These are phyloP conservation scores for Peromyscus maniculatus DNA, from an alignment of 2,113 vertebrate species.

Conservation along the genomic window DNA sequence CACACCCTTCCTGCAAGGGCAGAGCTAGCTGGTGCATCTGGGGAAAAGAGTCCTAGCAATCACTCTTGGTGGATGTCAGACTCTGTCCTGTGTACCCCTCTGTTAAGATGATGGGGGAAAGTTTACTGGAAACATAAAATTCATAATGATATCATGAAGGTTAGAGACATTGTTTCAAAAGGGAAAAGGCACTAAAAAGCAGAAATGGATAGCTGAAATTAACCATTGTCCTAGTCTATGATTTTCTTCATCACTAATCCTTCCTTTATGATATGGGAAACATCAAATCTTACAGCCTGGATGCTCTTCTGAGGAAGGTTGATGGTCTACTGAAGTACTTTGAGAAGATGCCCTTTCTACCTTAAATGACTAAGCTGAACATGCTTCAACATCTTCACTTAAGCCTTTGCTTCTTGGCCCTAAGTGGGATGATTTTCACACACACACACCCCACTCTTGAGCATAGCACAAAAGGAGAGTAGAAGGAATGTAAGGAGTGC, in stretches of 20 bases:
- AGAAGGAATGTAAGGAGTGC: background rate
- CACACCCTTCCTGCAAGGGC: background rate
- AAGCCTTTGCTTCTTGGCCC: background rate
- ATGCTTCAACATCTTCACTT: slow-evolving; percentile 13
- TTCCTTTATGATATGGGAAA: background rate
- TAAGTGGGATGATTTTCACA: background rate
- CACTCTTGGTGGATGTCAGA: background rate
- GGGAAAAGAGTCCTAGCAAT: background rate
- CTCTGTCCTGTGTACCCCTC: background rate
- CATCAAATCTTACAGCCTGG: background rate
- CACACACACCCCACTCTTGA: too few species aligned
- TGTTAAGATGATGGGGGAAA: background rate
- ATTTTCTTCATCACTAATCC: background rate
- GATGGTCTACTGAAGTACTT: background rate
- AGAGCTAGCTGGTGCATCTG: background rate
- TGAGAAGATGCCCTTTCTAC: background rate
- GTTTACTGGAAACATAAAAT: background rate
- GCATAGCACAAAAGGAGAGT: background rate
- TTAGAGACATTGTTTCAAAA: background rate
- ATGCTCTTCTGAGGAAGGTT: background rate
- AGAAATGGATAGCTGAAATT: background rate
- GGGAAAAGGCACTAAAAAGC: background rate
- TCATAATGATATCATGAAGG: background rate
- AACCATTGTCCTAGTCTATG: background rate
- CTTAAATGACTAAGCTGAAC: background rate